A percentile compares a stretch with the other conserved stretches of the same genome.
phyloP scores from a whole-genome alignment of 2,113 vertebrate genomes.

The Pygoscelis adeliae region DNA sequence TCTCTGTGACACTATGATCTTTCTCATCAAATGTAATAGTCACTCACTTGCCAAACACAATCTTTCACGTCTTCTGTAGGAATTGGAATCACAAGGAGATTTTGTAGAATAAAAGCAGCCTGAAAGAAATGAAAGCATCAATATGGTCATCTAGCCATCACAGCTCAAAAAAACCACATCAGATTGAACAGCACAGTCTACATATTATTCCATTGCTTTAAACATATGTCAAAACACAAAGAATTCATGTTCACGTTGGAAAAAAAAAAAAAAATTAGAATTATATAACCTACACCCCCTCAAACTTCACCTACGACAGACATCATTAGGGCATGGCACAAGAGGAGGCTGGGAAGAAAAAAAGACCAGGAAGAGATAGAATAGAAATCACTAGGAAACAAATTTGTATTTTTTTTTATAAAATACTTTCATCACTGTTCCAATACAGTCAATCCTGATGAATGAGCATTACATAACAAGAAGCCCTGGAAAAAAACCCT shows the following conservation, averaged over 20 bases:
- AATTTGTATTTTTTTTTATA: not conserved
- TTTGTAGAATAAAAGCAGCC: slow-evolving; percentile 96
- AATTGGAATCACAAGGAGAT: slow-evolving; percentile 93
- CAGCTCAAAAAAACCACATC: not conserved
- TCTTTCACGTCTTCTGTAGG: slow-evolving; percentile 84
- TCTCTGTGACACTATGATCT: not conserved
- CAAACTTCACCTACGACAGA: not conserved
- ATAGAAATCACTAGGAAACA: not conserved
- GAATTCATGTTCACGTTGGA: not conserved
- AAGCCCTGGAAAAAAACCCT: not conserved
- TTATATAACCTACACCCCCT: not conserved
- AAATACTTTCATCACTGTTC: not conserved
- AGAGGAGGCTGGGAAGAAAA: not conserved
- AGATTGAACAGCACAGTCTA: not conserved
- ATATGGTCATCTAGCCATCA: slow-evolving; percentile 82
- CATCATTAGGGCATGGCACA: not conserved
- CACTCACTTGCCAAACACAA: slow-evolving; percentile 89
- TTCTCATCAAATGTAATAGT: not conserved
- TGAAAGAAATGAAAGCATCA: slow-evolving; percentile 76
- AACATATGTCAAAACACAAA: not conserved
- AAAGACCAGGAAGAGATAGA: not conserved
- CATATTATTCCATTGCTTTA: not conserved
- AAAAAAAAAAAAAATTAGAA: not conserved
- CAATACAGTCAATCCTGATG: not conserved
- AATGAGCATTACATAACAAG: not conserved